Base-by-base conservation (phyloP, 2,888 invertebrate species). In the Poecilus cupreus region DNA sequence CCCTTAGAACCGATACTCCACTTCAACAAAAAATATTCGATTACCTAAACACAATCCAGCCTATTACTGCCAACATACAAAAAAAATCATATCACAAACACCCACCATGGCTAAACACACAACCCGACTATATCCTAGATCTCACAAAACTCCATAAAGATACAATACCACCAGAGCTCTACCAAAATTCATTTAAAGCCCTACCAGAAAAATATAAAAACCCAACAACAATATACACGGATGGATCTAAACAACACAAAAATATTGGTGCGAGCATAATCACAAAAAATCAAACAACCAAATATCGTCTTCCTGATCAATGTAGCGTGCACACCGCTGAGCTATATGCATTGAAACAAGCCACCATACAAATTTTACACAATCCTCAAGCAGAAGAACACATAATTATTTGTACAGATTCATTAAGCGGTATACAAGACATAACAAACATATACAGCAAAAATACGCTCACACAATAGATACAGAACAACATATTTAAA, bases 321-420 rank as follows among this genome's bases (percentile, higher is more conserved):
- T 13, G n/a, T n/a, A 22, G 54, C 24, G 37, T 72, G 4, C 24
- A 6, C 16, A 76, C 76, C 3, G 76, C 54, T 18, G 76, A 76
- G 24, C 0, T 76, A 6, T 54, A 26, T 10, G 54, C 54, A 3
- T 20, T 76, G 10, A 22, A n/a, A 18, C 57, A 76, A 54, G 76
- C 64, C 11, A 54, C 49, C 43, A n/a, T 3, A 49, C 13, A 49
- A n/a, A 49, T 49, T 11, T 4, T 1, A 11, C 11, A 51, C 13
- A n/a, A 24, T 13, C 1, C 6, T 2, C 46, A 0, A 39, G 13
- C 1, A 1, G n/a, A 22, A 43, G 18, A 43, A 11, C 2, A 39
- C 8, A 49, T 49, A n/a, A 49, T 49, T n/a, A 49, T 77, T 13
- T 39, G 43, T 11, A 57, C 77, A 13, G 77, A 77, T 16, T 77